Base-by-base conservation (phyloP, 2,888 invertebrate species). In the Busseola fusca region DNA sequence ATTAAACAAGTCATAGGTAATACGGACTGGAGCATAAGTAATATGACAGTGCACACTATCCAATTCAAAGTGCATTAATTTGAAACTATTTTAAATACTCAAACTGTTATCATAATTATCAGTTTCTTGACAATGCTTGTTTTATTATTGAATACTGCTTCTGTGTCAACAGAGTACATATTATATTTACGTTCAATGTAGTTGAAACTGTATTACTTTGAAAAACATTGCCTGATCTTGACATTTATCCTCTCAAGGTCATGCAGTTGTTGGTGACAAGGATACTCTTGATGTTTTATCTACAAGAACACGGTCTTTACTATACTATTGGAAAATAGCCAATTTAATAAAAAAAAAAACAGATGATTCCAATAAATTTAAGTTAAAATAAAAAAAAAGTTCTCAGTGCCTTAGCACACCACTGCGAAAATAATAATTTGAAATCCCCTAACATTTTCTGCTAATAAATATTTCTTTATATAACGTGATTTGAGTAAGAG, bases 81-180 rank as follows among this genome's bases (percentile, higher is more conserved):
- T 42, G 0, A 16, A 1, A 34, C 1, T 25, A 2, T 25, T 72
- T 57, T 30, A 2, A 57, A 40, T 48, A 59, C 3, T 25, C 16
- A 52, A 21, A 52, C 10, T 63, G 14, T 30, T 68, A 48, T 58
- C 57, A 37, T 34, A 60, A 60, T 60, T 60, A 34, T 64, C 27
- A 54, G n/a, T 76, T 40, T 69, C 14, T 56, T 64, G 14, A 64
- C 59, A 77, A 70, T 40, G 59, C 18, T 34, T 27, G 7, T 59
- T 77, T 58, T 69, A 58, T 59, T 76, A 50, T 56, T 56, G 10
- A 34, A 42, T 74, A n/a, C 30, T 5, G 34, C 16, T 57, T 37
- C 45, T 30, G 25, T 40, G 34, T 68, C 75, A 69, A 54, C 70
- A 52, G 21, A 58, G 69, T 5, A n/a, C n/a, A n/a, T n/a, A 52